Base-by-base conservation (phyloP, 1,140 invertebrate genomes). In the Eubasilissa regina region DNA sequence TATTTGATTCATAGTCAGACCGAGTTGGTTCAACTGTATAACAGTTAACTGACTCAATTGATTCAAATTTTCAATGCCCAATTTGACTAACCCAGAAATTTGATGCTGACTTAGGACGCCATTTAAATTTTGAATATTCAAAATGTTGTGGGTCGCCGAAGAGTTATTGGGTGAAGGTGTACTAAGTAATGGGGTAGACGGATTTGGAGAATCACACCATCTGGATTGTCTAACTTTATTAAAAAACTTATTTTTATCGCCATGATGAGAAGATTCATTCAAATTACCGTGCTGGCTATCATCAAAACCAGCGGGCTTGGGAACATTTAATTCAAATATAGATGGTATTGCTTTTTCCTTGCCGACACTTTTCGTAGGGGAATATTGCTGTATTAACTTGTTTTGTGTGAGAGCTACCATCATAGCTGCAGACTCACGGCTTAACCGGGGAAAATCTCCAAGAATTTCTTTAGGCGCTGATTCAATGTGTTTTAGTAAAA, bases 401-500 rank as follows among this genome's bases (percentile, higher is more conserved):
- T 91, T 90, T 84, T 94, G 93, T 6, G 93, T 93, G 17, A 91
- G 91, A 83, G 92, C 92, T 82, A 95, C 93, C 91, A 94, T 93
- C 79, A 90, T 89, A 64, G 93, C 85, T 0, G 95, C 95, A 80
- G 93, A 91, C 83, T 96, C 93, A 81, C 95, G 90, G 84, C 92
- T 94, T 80, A 96, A 87, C 79, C 96, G 89, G 56, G 95, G 95
- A 84, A 96, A 97, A 85, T 96, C 95, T 7, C 95, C 95, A 15
- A 97, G 90, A 83, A 97, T 96, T 87, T 97, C 96, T 85, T 96
- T 96, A 0, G 95, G 96, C 0, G 95, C 95, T 15, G 95, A 95
- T 89, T 97, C 95, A 84, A 97, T 93, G 85, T 97, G 95, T 89
- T 97, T 94, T 0, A 94, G 87, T 66, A 95, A 87, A 75, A 95